Conservation (phyloP, 2,797 vertebrate genomes). For the Podarcis lilfordi region DNA sequence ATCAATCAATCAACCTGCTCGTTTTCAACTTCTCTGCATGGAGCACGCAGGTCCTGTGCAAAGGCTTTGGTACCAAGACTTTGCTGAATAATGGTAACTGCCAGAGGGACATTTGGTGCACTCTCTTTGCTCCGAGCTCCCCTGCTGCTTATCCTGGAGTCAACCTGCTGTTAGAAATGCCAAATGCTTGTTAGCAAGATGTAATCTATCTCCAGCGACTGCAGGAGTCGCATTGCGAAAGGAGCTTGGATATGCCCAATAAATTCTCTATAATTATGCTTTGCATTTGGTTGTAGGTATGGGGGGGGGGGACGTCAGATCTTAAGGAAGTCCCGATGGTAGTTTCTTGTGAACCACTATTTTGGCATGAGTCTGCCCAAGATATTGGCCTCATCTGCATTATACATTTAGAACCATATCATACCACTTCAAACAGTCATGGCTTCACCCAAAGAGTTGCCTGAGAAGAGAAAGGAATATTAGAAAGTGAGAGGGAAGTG, state of each 20-base stretch:
- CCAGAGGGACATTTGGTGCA: background rate
- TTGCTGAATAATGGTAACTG: conserved; percentile 1
- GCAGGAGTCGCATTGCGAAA: background rate
- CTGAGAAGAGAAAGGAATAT: no score
- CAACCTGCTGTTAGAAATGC: conserved; percentile 18
- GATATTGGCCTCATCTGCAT: no score
- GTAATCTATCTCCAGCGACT: background rate
- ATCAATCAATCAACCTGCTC: conserved; percentile 3
- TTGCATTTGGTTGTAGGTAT: background rate
- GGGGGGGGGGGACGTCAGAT: background rate
- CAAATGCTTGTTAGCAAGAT: conserved; percentile 7
- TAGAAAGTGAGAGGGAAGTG: no score
- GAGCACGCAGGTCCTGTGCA: background rate
- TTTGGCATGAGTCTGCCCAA: no score
- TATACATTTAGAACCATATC: no score
- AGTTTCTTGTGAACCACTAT: background rate
- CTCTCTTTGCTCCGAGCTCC: background rate
- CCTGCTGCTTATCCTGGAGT: background rate
- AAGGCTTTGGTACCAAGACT: background rate
- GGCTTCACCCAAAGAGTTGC: no score
- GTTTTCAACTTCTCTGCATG: background rate
- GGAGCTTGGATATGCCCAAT: background rate
- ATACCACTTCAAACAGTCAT: no score
- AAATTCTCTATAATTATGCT: background rate
- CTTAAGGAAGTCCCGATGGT: background rate